Evolutionary conservation across 2,888 invertebrate species (phyloP).

Genomic region (Xiphydria camelus): DNA sequence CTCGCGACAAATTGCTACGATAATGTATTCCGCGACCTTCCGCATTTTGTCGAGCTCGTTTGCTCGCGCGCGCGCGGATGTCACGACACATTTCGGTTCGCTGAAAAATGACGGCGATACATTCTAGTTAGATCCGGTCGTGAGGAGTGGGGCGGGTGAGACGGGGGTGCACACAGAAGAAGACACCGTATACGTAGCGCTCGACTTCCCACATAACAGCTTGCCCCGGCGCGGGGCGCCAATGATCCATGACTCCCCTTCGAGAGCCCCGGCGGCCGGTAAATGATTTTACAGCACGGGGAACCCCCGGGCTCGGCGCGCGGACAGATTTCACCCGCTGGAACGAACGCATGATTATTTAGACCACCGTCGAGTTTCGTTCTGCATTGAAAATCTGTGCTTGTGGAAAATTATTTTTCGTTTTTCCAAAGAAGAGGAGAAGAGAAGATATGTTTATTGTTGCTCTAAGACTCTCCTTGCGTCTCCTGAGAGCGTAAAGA

Average conservation of each 20-base stretch:
- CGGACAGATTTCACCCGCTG: no score
- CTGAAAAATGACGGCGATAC: conserved; percentile 50
- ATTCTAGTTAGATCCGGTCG: conserved; percentile 50
- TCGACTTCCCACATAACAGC: conserved; percentile 1
- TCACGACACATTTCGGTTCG: conserved; percentile 27
- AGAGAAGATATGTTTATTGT: no score
- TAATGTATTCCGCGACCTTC: conserved; percentile 43
- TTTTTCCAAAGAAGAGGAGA: no score
- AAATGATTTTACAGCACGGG: conserved; percentile 38
- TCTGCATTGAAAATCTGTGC: no score
- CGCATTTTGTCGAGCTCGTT: conserved; percentile 53
- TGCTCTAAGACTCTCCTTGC: no score
- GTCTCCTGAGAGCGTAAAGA: no score
- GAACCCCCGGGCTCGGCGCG: no score
- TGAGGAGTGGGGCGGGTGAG: background rate
- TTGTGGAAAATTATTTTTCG: no score
- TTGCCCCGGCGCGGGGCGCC: conserved; percentile 24
- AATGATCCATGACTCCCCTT: conserved; percentile 36
- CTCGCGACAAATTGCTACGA: conserved; percentile 27
- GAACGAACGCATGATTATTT: no score
- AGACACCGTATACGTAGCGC: background rate
- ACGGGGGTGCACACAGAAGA: background rate
- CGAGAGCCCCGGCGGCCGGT: no score
- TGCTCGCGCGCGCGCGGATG: conserved; percentile 25
- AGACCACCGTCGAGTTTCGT: no score